Evolutionary conservation across 2,888 invertebrate genomes (phyloP).

Genomic region (Ichneumon xanthorius): DNA sequence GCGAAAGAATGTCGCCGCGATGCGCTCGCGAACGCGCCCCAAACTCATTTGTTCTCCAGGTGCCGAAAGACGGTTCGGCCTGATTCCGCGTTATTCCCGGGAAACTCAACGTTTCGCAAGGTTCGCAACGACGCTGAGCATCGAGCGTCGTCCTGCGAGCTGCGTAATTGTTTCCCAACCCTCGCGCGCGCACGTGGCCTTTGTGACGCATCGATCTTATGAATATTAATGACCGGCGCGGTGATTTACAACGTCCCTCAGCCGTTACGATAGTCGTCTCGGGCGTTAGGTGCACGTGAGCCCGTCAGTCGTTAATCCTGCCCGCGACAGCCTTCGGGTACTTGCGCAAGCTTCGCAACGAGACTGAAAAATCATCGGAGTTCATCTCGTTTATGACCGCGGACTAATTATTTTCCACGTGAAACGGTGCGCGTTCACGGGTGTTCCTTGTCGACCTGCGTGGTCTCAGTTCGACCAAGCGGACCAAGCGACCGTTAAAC

Average conservation of each 20-base stretch:
- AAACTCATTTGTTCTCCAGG: slow-evolving; percentile 27
- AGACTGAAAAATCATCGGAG: slow-evolving; percentile 68
- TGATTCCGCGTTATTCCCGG: too few relatives aligned
- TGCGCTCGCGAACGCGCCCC: slow-evolving; percentile 45
- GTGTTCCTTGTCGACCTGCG: neutral
- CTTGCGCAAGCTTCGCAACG: slow-evolving; percentile 37
- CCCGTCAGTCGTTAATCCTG: slow-evolving; percentile 69
- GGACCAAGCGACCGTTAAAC: too few relatives aligned
- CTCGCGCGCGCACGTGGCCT: slow-evolving; percentile 54
- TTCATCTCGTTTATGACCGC: neutral
- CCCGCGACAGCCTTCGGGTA: slow-evolving; percentile 62
- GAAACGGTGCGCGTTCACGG: neutral
- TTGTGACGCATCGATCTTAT: slow-evolving; percentile 74
- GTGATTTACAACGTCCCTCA: slow-evolving; percentile 73
- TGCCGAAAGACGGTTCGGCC: neutral
- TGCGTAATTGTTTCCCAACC: slow-evolving; percentile 56
- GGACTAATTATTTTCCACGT: neutral
- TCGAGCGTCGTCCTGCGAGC: slow-evolving; percentile 44
- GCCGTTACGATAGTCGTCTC: slow-evolving; percentile 72
- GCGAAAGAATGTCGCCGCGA: slow-evolving; percentile 60
- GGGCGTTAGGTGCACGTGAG: slow-evolving; percentile 46
- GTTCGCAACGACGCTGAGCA: slow-evolving; percentile 31
- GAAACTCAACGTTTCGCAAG: neutral
- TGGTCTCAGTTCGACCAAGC: neutral
- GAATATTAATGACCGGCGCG: slow-evolving; percentile 74